These are phyloP conservation scores for Taenioides sp. DNA, from an alignment of 2,797 vertebrate genomes.

Conservation along the genomic window DNA sequence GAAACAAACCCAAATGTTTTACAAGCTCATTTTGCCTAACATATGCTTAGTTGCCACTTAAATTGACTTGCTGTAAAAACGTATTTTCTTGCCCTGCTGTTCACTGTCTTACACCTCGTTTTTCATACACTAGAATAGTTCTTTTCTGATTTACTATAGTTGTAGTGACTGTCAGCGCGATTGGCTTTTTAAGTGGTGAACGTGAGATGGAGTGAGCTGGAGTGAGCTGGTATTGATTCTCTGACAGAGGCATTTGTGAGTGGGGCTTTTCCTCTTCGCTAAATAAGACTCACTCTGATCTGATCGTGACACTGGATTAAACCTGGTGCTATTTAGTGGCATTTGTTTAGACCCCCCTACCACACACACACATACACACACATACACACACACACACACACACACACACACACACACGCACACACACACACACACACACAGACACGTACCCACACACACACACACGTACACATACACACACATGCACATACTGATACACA, in stretches of 20 bases:
- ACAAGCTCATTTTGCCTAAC: conserved; percentile 70
- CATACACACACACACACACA: too few relatives aligned
- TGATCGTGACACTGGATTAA: neutral
- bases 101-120: conserved; percentile 43
- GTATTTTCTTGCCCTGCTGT: conserved; percentile 41
- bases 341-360: neutral
- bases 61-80: conserved; percentile 54
- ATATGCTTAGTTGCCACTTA: conserved; percentile 68
- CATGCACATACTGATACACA: too few relatives aligned
- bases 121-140: conserved; percentile 48
- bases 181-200: conserved; percentile 81
- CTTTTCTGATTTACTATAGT: conserved; percentile 81
- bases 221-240: conserved; percentile 80
- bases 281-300: neutral
- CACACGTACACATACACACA: too few relatives aligned
- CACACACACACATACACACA: too few relatives aligned
- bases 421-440: neutral
- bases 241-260: conserved; percentile 75
- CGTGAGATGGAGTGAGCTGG: conserved; percentile 72
- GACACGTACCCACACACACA: neutral
- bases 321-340: neutral
- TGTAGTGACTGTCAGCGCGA: conserved; percentile 84
- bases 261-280: neutral
- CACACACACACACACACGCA: too few relatives aligned
- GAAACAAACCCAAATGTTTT: conserved; percentile 51